Conservation (phyloP, 2,113 vertebrate species). For the Centropus bengalensis region DNA sequence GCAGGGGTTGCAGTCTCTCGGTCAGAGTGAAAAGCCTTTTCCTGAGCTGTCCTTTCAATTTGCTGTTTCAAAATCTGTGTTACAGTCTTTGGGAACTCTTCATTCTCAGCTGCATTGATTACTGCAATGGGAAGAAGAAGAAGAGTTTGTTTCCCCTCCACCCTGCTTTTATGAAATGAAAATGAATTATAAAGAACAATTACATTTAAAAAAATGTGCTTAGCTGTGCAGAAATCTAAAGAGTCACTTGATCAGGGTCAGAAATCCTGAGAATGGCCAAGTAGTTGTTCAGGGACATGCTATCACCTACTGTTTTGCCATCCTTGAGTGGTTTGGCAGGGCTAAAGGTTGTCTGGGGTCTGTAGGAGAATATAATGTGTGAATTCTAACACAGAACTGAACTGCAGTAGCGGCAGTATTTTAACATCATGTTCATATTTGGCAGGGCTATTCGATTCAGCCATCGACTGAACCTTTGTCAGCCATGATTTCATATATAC, state of each 20-base stretch:
- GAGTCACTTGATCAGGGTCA: not conserved
- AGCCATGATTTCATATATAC: not conserved
- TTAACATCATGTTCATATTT: not conserved
- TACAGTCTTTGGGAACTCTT: slow-evolving; percentile 88
- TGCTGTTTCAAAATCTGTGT: slow-evolving; percentile 89
- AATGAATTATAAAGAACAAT: not conserved
- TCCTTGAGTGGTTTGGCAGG: not conserved
- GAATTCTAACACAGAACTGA: not conserved
- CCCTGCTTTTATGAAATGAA: not conserved
- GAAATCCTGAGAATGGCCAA: not conserved
- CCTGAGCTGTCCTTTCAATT: slow-evolving; percentile 90
- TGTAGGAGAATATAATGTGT: not conserved
- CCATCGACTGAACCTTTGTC: not conserved
- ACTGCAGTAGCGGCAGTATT: not conserved
- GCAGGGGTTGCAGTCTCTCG: slow-evolving; percentile 69
- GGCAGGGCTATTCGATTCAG: not conserved
- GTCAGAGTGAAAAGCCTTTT: slow-evolving; percentile 60
- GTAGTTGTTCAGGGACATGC: not conserved
- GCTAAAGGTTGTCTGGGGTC: not conserved
- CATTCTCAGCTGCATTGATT: slow-evolving; percentile 78
- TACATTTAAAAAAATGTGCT: not conserved
- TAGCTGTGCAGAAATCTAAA: not conserved
- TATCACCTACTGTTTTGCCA: not conserved
- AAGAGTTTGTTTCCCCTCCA: not conserved
- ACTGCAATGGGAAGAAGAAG: slow-evolving; percentile 57